Evolutionary conservation across 2,888 invertebrate species (phyloP).

Genomic region (Tortricodes alternella): DNA sequence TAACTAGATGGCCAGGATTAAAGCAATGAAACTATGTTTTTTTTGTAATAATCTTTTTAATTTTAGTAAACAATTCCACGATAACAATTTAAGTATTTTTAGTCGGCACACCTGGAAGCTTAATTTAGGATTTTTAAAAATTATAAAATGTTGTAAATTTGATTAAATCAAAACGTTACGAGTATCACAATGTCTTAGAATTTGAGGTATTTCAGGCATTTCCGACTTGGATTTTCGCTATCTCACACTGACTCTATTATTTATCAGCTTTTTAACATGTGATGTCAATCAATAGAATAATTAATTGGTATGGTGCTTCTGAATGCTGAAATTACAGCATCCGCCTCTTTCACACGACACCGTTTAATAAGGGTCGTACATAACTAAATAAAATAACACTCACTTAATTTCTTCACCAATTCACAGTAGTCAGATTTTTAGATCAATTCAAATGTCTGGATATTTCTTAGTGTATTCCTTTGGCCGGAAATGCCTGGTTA

Average conservation of each 20-base stretch:
- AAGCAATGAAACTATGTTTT: slow-evolving; percentile 76
- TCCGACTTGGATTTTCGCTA: neutral
- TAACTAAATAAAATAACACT: too few species aligned
- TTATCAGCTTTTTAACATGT: neutral
- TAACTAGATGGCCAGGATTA: slow-evolving; percentile 59
- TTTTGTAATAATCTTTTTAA: slow-evolving; percentile 62
- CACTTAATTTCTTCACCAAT: too few species aligned
- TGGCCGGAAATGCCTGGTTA: slow-evolving; percentile 8
- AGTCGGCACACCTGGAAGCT: slow-evolving; percentile 34
- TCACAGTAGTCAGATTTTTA: too few species aligned
- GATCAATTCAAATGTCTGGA: too few species aligned
- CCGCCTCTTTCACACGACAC: too few species aligned
- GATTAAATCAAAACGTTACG: slow-evolving; percentile 18
- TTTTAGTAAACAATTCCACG: slow-evolving; percentile 45
- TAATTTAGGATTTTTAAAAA: slow-evolving; percentile 28
- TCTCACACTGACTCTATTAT: too few species aligned
- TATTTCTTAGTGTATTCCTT: too few species aligned
- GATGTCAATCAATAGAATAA: neutral
- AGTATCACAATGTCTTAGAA: slow-evolving; percentile 32
- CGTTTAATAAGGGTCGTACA: too few species aligned
- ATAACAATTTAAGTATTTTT: slow-evolving; percentile 40
- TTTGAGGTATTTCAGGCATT: slow-evolving; percentile 4
- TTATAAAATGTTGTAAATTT: slow-evolving; percentile 26
- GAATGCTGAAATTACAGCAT: too few species aligned
- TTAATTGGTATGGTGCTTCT: neutral